Base-by-base conservation (phyloP, 2,888 invertebrate species). In the Tigriopus californicus region DNA sequence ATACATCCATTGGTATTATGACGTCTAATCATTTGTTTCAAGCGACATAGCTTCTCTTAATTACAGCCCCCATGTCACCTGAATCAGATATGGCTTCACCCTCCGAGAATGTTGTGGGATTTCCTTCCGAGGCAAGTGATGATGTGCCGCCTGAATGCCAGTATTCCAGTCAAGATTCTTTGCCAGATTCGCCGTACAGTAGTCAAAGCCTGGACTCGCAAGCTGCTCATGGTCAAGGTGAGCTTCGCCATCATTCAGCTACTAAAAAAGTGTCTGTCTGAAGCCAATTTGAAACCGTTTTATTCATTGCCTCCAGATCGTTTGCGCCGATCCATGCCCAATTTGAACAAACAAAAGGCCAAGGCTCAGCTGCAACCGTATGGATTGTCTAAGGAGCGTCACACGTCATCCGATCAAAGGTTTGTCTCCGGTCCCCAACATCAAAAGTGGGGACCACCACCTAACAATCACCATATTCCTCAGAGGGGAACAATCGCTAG, bases 131-230 rank as follows among this genome's bases (percentile, higher is more conserved):
- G 10, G 15, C 13, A 5, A 20, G 22, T n/a, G 33, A 33, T 20
- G 46, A 20, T 24, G 40, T n/a, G 2, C 13, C n/a, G n/a, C n/a
- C 46, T 6, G 42, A 56, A 22, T n/a, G 22, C 18, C 56, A 56
- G 56, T 56, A 56, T 56, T 56, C 56, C 42, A 59, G 59, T 40
- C 52, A 59, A 52, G 59, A 59, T 49, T 59, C 59, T 22, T 52
- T 59, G 22, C 59, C 59, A 40, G 59, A 59, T 59, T 59, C 59
- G 5, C 59, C 59, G 12, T 59, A 59, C 52, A 59, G 59, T 41
- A 49, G 49, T 22, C 59, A 59, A 22, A 52, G 41, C 15, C 22
- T 52, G 41, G 59, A 52, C 22, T 52, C 59, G 8, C 59, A 52
- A n/a, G 25, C 59, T 22, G 25, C 51, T 20, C 49, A 40, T 13